Evolutionary conservation across 2,888 invertebrate genomes (phyloP), one percentile per base, ranked within the genome.

Genomic region (Graphium colonna): DNA sequence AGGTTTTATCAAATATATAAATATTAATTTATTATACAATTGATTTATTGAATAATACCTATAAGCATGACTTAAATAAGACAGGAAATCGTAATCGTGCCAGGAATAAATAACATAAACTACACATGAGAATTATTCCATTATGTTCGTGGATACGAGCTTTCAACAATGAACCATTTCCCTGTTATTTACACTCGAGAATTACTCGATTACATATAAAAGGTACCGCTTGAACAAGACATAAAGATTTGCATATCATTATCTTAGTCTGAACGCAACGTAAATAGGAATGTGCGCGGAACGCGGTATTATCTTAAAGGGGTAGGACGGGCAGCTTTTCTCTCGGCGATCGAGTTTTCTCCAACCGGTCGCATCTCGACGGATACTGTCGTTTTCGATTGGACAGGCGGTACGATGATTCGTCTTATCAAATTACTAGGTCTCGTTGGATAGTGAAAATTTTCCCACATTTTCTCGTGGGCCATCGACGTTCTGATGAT

Each of bases 361-460:
- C 75, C 60, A 60, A 62, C 80, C 79, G 79, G 85, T 83, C 79
- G 65, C 70, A 79, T 78, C 74, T 79, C 71, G 77, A 66, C 81
- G 82, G 82, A 83, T 80, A 89, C 87, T 88, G 84, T 88, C 87
- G 83, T 78, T 89, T 88, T 88, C 87, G 76, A 81, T 78, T 62
- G 62, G 58, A 59, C 58, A 77, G 78, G 77, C 77, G 75, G 79
- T 79, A 81, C 78, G 80, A 84, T 81, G 87, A 82, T 83, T 81
- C 83, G 75, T 73, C 82, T 82, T 80, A 87, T 88, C 85, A 88
- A 88, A 88, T 87, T 83, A 79, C 77, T 54, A 69, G 76, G 77
- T 76, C 73, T 75, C 66, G 69, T 73, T 68, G 71, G 73, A 72
- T 75, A 79, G 84, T 85, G 86, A 86, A 89, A 86, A 87, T 85